These are phyloP conservation scores for Acanthaster planci DNA, from an alignment of 35 echinoderm and acorn worm species.

Conservation along the genomic window DNA sequence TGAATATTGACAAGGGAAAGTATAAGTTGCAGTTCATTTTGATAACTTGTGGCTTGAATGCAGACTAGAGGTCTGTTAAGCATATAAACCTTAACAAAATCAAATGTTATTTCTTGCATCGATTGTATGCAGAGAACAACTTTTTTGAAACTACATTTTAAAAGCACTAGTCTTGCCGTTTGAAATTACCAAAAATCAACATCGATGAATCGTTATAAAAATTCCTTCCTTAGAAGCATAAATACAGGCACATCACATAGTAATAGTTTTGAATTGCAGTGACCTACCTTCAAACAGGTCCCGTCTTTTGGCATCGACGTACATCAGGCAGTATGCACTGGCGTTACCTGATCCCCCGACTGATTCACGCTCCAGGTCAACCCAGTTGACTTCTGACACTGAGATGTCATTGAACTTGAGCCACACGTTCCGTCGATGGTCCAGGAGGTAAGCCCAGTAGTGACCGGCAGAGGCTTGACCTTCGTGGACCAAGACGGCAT, in stretches of 20 bases:
- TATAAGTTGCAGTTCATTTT: no score
- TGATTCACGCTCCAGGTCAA: slow-evolving; percentile 77
- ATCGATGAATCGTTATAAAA: no score
- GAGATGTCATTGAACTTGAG: slow-evolving; percentile 98
- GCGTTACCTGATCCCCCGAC: slow-evolving; percentile 85
- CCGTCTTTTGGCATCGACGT: slow-evolving; percentile 73
- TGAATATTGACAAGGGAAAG: no score
- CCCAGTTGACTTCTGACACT: slow-evolving; percentile 74
- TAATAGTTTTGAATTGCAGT: not conserved
- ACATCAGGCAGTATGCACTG: slow-evolving; percentile 96
- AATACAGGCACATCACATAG: not conserved
- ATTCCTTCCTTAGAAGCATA: no score
- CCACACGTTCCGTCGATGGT: slow-evolving; percentile 85
- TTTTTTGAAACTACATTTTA: no score
- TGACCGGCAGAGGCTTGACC: slow-evolving; percentile 91
- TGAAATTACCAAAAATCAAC: not conserved
- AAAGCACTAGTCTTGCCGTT: not conserved
- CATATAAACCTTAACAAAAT: no score
- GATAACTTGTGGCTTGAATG: no score
- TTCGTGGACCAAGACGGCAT: slow-evolving; percentile 95
- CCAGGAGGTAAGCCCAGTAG: slow-evolving; percentile 92
- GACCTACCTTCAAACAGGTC: slow-evolving; percentile 88
- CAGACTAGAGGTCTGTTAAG: no score
- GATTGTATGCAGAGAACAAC: no score
- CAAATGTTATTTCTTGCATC: no score